Conservation (phyloP, 2,888 invertebrate genomes). For the Zygothrica quintamaculata region DNA sequence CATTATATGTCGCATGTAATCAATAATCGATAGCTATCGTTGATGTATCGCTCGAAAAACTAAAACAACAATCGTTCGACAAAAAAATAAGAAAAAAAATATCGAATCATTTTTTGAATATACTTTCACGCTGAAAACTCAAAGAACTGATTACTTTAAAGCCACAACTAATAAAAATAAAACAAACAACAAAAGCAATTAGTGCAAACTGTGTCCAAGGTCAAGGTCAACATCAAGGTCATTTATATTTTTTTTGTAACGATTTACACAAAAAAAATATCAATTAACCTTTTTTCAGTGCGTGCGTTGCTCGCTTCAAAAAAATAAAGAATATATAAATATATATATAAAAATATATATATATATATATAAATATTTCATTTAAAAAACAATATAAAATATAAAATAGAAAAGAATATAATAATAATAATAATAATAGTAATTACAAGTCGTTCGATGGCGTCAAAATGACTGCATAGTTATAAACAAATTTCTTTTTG, state of each 20-base stretch:
- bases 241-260: too few species aligned
- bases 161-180: conserved; percentile 29
- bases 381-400: conserved; percentile 1
- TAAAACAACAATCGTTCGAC: conserved; percentile 21
- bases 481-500: conserved; percentile 28
- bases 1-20: conserved; percentile 61
- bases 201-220: conserved; percentile 26
- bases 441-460: conserved; percentile 33
- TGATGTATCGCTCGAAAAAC: conserved; percentile 16
- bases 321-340: conserved; percentile 12
- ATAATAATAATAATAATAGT: conserved; percentile 13
- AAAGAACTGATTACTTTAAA: conserved; percentile 76
- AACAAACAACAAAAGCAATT: conserved; percentile 17
- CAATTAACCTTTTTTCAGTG: conserved; percentile 12
- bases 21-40: conserved; percentile 32
- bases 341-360: conserved; percentile 2
- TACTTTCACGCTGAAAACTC: conserved; percentile 64
- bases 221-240: conserved; percentile 51
- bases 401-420: not conserved
- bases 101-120: conserved; percentile 20
- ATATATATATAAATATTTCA: not conserved
- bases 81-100: too few species aligned
- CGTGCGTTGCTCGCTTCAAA: conserved; percentile 27
- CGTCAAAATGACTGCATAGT: conserved; percentile 55
- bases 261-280: conserved; percentile 10